Evolutionary conservation across 2,888 invertebrate species (phyloP).

Genomic region (Megastigmus dorsalis): DNA sequence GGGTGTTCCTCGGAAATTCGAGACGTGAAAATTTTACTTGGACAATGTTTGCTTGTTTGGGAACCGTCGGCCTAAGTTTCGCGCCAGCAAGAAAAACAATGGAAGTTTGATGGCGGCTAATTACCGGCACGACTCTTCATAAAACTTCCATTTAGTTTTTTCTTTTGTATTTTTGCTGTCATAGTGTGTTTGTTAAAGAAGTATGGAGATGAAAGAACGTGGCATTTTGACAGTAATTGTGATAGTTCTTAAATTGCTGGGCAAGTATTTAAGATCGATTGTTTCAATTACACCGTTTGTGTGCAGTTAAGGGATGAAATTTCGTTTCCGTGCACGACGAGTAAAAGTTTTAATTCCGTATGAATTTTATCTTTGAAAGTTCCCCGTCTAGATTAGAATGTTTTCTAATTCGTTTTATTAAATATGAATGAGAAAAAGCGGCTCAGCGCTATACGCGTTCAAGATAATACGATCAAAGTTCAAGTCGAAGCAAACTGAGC

Average conservation of each 20-base stretch:
- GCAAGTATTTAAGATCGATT: neutral
- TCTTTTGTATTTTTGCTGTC: neutral
- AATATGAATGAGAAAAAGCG: neutral
- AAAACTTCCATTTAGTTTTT: too few species aligned
- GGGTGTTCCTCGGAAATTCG: neutral
- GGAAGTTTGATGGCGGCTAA: conserved; percentile 15
- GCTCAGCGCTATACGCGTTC: neutral
- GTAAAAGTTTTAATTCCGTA: too few species aligned
- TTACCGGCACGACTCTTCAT: conserved; percentile 10
- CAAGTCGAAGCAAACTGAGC: neutral
- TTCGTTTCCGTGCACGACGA: too few species aligned
- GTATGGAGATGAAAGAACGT: too few species aligned
- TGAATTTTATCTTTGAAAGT: neutral
- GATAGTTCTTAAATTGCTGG: neutral
- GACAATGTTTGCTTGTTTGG: conserved; percentile 25
- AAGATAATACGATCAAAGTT: conserved; percentile 26
- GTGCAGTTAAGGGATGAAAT: too few species aligned
- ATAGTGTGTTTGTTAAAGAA: neutral
- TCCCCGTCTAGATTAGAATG: neutral
- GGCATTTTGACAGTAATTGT: too few species aligned
- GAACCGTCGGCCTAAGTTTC: too few species aligned
- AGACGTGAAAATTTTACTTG: conserved; percentile 23
- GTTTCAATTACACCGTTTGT: too few species aligned
- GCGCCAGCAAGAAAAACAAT: too few species aligned
- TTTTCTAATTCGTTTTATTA: neutral